These are phyloP conservation scores for Mamestra configurata DNA, from an alignment of 1,140 invertebrate genomes.

Conservation along the genomic window DNA sequence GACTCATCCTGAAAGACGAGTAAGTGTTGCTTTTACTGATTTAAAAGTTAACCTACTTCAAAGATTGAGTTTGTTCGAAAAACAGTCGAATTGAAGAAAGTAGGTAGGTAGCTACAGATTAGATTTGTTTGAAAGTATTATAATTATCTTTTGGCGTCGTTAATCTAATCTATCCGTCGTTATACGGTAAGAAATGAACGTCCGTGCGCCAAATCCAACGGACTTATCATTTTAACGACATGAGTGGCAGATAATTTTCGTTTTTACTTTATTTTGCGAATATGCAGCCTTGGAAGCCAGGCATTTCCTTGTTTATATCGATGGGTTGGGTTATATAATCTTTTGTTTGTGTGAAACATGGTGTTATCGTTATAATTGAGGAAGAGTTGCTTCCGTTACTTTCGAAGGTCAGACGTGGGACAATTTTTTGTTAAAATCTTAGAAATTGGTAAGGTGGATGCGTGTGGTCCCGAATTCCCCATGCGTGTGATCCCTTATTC, in stretches of 20 bases:
- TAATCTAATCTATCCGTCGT: slow-evolving; percentile 66
- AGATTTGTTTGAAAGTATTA: slow-evolving; percentile 20
- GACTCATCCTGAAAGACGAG: background rate
- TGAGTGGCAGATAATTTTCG: slow-evolving; percentile 62
- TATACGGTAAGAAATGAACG: slow-evolving; percentile 41
- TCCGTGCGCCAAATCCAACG: slow-evolving; percentile 21
- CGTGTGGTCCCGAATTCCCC: no score
- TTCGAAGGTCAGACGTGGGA: no score
- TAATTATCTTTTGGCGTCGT: slow-evolving; percentile 55
- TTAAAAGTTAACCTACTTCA: background rate
- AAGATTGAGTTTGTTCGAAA: background rate
- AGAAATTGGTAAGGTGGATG: no score
- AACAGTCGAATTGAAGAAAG: background rate
- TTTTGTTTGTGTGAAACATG: slow-evolving; percentile 8
- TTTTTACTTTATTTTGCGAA: slow-evolving; percentile 60
- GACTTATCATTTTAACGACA: slow-evolving; percentile 12
- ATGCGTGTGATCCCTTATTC: no score
- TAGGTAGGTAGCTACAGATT: no score
- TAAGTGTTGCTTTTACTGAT: background rate
- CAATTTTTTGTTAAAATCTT: no score
- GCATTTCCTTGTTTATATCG: slow-evolving; percentile 23
- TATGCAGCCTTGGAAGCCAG: slow-evolving; percentile 33
- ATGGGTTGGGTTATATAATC: slow-evolving; percentile 42
- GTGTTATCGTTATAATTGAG: slow-evolving; percentile 16
- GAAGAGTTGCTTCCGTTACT: background rate